Conservation (phyloP, 2,888 invertebrate species). For the Notocelia uddmanniana region DNA sequence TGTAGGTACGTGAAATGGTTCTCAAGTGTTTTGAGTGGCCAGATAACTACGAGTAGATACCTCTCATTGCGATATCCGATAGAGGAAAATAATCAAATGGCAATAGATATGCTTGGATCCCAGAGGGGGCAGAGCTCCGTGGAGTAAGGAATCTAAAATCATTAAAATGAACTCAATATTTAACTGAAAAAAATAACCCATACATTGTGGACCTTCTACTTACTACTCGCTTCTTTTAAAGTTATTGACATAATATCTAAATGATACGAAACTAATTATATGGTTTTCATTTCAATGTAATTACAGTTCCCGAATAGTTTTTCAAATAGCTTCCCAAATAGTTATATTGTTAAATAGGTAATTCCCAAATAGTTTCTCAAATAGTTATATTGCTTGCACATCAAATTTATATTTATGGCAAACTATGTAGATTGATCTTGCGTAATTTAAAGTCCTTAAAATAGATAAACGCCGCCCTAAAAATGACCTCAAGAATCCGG, state of each 20-base stretch:
- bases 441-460: neutral
- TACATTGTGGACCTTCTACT: neutral
- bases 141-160: conserved; percentile 15
- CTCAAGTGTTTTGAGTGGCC: conserved; percentile 30
- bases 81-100: conserved; percentile 11
- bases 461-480: neutral
- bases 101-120: conserved; percentile 13
- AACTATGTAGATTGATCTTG: no score
- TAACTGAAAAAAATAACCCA: neutral
- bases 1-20: conserved; percentile 13
- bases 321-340: no score
- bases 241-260: neutral
- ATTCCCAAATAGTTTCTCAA: no score
- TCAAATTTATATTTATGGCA: no score
- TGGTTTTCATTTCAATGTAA: no score
- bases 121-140: conserved; percentile 22
- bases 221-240: neutral
- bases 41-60: conserved; percentile 37
- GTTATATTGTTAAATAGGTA: no score
- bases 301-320: no score
- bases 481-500: neutral
- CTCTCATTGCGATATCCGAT: conserved; percentile 34
- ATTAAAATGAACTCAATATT: neutral
- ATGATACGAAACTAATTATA: no score
- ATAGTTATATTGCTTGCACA: no score